Evolutionary conservation across 2,113 vertebrate species (phyloP).

Genomic region (Garra rufa): DNA sequence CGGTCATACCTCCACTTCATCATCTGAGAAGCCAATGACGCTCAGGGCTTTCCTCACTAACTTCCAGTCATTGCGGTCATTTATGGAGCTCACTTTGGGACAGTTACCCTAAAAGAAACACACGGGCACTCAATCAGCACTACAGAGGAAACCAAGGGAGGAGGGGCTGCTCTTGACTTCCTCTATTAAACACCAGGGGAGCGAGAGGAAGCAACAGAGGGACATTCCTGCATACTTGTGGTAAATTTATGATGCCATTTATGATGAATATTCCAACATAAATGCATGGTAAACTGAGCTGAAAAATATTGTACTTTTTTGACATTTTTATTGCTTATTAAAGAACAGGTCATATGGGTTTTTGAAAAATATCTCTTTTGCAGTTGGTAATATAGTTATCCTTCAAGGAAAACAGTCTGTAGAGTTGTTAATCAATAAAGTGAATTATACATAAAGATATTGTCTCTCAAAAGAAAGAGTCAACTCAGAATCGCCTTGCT

Average conservation of each 20-base stretch:
- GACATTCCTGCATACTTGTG: conserved; percentile 30
- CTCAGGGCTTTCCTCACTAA: conserved; percentile 86
- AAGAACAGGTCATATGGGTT: too few relatives aligned
- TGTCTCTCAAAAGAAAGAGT: too few relatives aligned
- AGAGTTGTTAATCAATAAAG: too few relatives aligned
- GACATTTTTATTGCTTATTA: background rate
- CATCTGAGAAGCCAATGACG: conserved; percentile 89
- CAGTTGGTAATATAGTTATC: too few relatives aligned
- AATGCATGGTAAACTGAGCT: background rate
- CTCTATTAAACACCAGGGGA: conserved; percentile 54
- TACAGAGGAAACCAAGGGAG: conserved; percentile 49
- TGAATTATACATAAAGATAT: too few relatives aligned
- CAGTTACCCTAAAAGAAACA: conserved; percentile 87
- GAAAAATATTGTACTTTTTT: background rate
- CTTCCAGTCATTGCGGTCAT: conserved; percentile 97
- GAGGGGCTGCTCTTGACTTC: conserved; percentile 37
- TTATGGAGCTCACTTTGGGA: conserved; percentile 97
- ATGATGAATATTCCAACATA: conserved; percentile 14
- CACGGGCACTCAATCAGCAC: conserved; percentile 27
- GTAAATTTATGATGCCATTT: background rate
- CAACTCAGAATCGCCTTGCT: too few relatives aligned
- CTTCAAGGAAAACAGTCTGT: too few relatives aligned
- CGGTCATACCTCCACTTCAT: conserved; percentile 89
- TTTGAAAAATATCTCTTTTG: too few relatives aligned
- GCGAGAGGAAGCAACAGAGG: background rate